These are phyloP conservation scores for Chaenocephalus aceratus DNA, from an alignment of 2,113 vertebrate species.

Conservation along the genomic window DNA sequence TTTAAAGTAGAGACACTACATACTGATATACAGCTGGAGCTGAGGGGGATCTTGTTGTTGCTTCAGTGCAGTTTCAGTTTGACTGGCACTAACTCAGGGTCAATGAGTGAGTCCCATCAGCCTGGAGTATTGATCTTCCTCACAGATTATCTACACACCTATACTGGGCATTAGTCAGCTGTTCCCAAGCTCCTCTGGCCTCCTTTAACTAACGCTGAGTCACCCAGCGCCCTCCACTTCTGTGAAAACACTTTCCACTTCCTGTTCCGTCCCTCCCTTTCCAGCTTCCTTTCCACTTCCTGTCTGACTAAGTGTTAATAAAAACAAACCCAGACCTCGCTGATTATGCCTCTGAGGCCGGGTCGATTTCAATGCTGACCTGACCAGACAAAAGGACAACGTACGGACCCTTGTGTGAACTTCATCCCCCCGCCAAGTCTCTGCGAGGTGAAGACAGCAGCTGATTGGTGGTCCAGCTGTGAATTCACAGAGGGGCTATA, in stretches of 20 bases:
- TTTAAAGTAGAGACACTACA: no score
- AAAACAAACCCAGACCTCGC: conserved; percentile 50
- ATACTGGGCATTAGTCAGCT: conserved; percentile 14
- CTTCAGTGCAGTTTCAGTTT: conserved; percentile 54
- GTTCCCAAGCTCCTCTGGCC: conserved; percentile 3
- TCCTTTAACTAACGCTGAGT: conserved; percentile 20
- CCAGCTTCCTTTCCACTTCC: conserved; percentile 76
- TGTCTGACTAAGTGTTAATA: conserved; percentile 72
- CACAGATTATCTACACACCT: not conserved
- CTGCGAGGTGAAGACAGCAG: no score
- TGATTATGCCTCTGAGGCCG: conserved; percentile 31
- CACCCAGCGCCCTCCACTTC: conserved; percentile 49
- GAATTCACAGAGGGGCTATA: no score
- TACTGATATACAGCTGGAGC: conserved; percentile 53
- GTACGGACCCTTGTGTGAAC: no score
- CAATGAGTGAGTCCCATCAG: conserved; percentile 24
- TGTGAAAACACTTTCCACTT: conserved; percentile 52
- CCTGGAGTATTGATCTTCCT: conserved; percentile 2
- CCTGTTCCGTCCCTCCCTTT: conserved; percentile 68
- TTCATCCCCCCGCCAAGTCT: no score
- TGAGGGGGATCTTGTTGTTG: conserved; percentile 72
- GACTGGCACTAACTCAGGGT: conserved; percentile 51
- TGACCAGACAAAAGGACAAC: no score
- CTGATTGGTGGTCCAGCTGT: no score
- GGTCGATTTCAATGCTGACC: no score